Evolutionary conservation across 2,888 invertebrate species (phyloP).

Genomic region (Sinotaia quadrata): DNA sequence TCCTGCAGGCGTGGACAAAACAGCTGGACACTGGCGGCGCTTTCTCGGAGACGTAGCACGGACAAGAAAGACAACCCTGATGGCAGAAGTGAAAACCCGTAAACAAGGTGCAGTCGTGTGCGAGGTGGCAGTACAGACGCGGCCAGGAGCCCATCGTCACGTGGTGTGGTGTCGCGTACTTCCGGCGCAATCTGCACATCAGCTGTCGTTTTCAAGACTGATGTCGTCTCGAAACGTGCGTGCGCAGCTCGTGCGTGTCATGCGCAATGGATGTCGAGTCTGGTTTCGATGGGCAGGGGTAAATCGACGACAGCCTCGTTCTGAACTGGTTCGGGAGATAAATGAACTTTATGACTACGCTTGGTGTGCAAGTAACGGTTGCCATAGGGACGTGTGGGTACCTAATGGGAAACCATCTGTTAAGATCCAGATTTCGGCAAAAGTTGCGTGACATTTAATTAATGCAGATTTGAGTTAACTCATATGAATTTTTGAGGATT

Average conservation of each 20-base stretch:
- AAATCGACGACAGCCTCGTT: neutral
- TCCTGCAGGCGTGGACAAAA: constrained; percentile 2
- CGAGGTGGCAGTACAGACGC: constrained; percentile 50
- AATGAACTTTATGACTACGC: constrained; percentile 27
- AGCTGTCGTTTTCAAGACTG: constrained; percentile 33
- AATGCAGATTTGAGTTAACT: too few relatives aligned
- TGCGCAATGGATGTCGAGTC: constrained; percentile 41
- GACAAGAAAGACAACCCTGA: neutral
- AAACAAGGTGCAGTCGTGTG: neutral
- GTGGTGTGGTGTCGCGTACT: constrained; percentile 42
- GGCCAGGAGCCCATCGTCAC: constrained; percentile 39
- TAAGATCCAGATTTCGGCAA: constrained; percentile 22
- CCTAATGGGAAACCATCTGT: constrained; percentile 3
- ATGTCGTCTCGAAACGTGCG: constrained; percentile 27
- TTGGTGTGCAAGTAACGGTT: constrained; percentile 12
- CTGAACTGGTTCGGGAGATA: constrained; percentile 13
- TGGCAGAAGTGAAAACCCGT: neutral
- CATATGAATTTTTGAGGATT: too few relatives aligned
- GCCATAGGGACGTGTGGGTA: constrained; percentile 23
- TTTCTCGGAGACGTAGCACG: constrained; percentile 10
- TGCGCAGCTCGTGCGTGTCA: constrained; percentile 34
- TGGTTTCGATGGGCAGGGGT: constrained; percentile 45
- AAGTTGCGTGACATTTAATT: too few relatives aligned
- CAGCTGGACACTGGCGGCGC: constrained; percentile 7
- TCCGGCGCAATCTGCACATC: constrained; percentile 9